Evolutionary conservation across 2,797 vertebrate species (phyloP).

Genomic region (Sciurus carolinensis): DNA sequence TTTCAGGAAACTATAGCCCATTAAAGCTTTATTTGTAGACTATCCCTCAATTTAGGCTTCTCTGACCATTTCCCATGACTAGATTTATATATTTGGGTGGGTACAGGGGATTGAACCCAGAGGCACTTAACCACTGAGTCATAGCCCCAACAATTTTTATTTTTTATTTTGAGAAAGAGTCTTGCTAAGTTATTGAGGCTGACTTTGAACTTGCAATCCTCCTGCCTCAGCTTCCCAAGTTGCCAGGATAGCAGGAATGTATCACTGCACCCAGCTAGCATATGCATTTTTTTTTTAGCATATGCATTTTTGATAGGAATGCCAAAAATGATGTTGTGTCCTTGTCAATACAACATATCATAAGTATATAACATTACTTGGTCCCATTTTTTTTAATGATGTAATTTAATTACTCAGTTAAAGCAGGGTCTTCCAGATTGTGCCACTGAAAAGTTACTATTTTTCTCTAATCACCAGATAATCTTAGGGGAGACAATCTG

Average conservation of each 20-base stretch:
- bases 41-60: neutral
- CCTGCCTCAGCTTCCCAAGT: too few relatives aligned
- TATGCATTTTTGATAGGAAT: neutral
- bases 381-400: neutral
- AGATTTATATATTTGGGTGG: neutral
- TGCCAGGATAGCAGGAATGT: too few relatives aligned
- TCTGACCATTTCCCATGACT: neutral
- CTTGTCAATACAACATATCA: neutral
- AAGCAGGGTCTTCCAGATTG: neutral
- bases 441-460: neutral
- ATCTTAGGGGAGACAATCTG: neutral
- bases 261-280: neutral
- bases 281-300: neutral
- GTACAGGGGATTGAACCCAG: too few relatives aligned
- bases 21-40: neutral
- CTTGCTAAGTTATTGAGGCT: too few relatives aligned
- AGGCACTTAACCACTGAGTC: too few relatives aligned
- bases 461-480: neutral
- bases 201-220: too few relatives aligned
- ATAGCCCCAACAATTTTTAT: too few relatives aligned
- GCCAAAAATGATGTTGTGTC: neutral
- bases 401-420: constrained; percentile 24
- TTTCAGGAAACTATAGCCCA: neutral
- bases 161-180: too few relatives aligned
- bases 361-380: neutral